Evolutionary conservation across 1,140 invertebrate genomes (phyloP).

Genomic region (Phymastichus coffea): DNA sequence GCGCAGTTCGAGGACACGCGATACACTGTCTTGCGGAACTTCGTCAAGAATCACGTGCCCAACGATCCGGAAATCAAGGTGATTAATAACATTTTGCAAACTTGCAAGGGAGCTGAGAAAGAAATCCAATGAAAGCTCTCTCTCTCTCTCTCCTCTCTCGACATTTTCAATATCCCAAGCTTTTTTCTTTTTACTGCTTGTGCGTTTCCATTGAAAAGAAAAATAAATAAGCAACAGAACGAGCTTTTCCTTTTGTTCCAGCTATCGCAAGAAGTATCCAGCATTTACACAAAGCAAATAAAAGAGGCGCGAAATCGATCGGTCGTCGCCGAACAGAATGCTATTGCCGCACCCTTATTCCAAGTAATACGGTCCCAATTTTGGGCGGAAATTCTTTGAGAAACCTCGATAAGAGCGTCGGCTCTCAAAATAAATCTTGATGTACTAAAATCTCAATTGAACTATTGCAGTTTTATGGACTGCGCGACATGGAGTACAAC

Average conservation of each 20-base stretch:
- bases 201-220: too few relatives aligned
- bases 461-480: constrained; percentile 37
- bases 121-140: not conserved
- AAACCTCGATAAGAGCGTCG: not conserved
- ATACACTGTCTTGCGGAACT: constrained; percentile 36
- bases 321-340: constrained; percentile 32
- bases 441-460: too few relatives aligned
- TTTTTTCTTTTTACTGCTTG: too few relatives aligned
- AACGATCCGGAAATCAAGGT: constrained; percentile 36
- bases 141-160: constrained; percentile 30
- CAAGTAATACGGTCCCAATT: constrained; percentile 33
- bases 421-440: too few relatives aligned
- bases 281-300: constrained; percentile 27
- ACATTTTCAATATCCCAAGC: constrained; percentile 30
- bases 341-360: constrained; percentile 38
- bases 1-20: constrained; percentile 35
- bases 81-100: not conserved
- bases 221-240: too few relatives aligned
- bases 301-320: constrained; percentile 26
- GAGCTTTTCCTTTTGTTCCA: too few relatives aligned
- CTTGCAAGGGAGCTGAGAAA: too few relatives aligned
- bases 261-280: constrained; percentile 37
- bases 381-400: too few relatives aligned
- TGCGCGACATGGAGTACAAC: constrained; percentile 44
- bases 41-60: constrained; percentile 32